A percentile compares a stretch with the other conserved stretches of the same genome.
Evolutionary conservation across 1,140 invertebrate species (phyloP).

Genomic region (Pseudoatta argentina): DNA sequence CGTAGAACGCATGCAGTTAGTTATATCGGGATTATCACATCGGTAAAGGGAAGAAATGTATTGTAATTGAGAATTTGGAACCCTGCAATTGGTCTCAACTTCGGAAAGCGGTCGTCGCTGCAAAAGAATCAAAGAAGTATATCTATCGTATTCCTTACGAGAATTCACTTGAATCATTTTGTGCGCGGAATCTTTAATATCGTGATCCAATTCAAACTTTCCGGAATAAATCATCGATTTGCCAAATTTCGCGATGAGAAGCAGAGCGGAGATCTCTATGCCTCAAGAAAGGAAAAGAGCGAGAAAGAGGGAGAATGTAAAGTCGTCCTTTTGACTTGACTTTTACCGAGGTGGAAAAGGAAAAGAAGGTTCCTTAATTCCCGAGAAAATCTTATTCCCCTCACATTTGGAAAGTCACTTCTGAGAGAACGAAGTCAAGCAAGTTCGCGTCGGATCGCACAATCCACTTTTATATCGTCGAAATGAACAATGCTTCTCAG

Average conservation of each 20-base stretch:
- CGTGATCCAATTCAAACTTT: conserved; percentile 42
- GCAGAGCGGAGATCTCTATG: not conserved
- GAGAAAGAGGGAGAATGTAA: not conserved
- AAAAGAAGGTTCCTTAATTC: conserved; percentile 48
- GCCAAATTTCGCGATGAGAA: conserved; percentile 25
- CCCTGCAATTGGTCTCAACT: not conserved
- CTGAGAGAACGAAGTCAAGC: conserved; percentile 18
- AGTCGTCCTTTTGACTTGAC: conserved; percentile 21
- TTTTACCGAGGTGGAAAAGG: not conserved
- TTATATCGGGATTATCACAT: not conserved
- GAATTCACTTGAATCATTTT: not conserved
- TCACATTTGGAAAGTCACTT: conserved; percentile 26
- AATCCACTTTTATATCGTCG: conserved; percentile 67
- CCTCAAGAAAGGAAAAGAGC: not conserved
- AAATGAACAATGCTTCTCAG: conserved; percentile 51
- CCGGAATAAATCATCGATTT: conserved; percentile 38
- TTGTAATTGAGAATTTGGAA: not conserved
- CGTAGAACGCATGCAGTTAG: not conserved
- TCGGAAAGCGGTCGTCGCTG: not conserved
- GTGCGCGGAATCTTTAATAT: conserved; percentile 35
- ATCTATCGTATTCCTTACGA: not conserved
- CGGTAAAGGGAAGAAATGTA: not conserved
- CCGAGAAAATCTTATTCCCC: conserved; percentile 41
- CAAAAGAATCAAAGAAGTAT: not conserved
- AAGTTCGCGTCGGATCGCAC: conserved; percentile 22